Evolutionary conservation across 2,797 vertebrate genomes (phyloP).

Genomic region (Sibirionetta formosa): DNA sequence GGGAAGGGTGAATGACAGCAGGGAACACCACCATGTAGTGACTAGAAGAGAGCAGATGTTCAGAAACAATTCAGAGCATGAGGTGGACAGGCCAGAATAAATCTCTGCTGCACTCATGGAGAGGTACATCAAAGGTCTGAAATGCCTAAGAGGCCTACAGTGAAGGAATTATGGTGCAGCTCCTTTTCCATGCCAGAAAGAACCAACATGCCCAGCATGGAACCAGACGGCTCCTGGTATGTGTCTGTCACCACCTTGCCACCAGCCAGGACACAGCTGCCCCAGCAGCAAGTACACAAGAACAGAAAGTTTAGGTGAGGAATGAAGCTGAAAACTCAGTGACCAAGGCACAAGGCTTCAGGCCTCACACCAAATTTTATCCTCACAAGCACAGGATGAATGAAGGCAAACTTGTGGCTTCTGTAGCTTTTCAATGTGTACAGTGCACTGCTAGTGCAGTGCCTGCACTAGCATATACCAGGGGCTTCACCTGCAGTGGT

Average conservation of each 20-base stretch:
- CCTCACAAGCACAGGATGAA: neutral
- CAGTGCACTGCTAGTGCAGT: neutral
- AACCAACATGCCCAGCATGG: neutral
- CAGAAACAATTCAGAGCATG: neutral
- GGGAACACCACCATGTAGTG: slow-evolving; percentile 63
- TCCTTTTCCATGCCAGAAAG: neutral
- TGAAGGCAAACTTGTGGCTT: neutral
- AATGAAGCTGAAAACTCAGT: neutral
- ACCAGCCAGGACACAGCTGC: neutral
- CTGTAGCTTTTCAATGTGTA: neutral
- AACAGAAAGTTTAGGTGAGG: neutral
- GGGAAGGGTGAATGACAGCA: slow-evolving; percentile 34
- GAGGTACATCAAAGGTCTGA: neutral
- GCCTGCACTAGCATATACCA: neutral
- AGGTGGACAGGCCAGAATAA: neutral
- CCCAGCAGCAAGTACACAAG: neutral
- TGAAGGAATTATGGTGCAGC: neutral
- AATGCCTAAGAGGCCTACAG: neutral
- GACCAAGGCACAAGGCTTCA: neutral
- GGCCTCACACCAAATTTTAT: neutral
- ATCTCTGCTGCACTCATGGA: neutral
- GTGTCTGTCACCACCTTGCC: neutral
- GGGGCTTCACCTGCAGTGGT: neutral
- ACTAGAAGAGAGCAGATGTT: slow-evolving; percentile 28
- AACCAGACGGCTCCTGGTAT: neutral